phyloP scores from a whole-genome alignment of 2,797 vertebrate genomes.

The Myotis pilosus region DNA sequence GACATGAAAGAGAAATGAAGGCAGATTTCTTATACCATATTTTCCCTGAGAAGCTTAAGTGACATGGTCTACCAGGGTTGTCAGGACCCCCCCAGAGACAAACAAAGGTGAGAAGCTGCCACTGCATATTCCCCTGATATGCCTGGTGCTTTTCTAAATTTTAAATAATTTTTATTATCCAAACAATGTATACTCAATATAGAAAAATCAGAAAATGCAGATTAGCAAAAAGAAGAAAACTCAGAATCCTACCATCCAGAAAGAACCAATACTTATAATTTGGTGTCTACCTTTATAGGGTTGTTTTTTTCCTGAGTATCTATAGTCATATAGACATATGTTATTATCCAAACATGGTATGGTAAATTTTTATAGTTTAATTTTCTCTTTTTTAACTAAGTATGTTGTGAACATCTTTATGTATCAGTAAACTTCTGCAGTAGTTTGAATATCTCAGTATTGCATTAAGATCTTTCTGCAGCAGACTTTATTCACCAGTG shows the following conservation, averaged over 20 bases:
- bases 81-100: not conserved
- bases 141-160: not conserved
- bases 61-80: not conserved
- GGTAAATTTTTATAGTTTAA: not conserved
- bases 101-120: not conserved
- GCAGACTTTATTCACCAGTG: not conserved
- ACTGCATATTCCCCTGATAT: not conserved
- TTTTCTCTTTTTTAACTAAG: not conserved
- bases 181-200: not conserved
- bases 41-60: not conserved
- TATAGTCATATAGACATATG: not conserved
- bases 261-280: not conserved
- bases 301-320: conserved; percentile 4
- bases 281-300: not conserved
- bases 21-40: not conserved
- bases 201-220: not conserved
- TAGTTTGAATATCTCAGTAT: no score
- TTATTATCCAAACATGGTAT: not conserved
- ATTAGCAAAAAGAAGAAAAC: not conserved
- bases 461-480: not conserved
- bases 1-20: not conserved
- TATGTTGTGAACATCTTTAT: not conserved
- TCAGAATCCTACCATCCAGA: not conserved
- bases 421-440: no score
- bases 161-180: not conserved